Base-by-base conservation (phyloP, 1,140 invertebrate genomes). In the Chrysomallon squamiferum region DNA sequence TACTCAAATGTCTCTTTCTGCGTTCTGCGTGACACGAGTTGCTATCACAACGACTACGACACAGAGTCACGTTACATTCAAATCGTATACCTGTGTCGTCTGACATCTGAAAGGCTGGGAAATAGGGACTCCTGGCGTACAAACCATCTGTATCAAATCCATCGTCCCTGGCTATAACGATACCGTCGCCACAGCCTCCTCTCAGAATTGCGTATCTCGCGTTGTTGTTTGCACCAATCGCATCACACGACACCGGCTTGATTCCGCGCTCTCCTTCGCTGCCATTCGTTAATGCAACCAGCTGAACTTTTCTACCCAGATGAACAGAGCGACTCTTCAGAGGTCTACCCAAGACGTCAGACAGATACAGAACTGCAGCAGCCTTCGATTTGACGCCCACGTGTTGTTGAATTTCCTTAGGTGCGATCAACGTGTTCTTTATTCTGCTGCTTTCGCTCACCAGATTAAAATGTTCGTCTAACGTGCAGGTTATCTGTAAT, bases 171-270 rank as follows among this genome's bases (percentile, higher is more conserved):
- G n/a, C n/a, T 20, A 54, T 20, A 15, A 54, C 50, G 22, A 54
- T 11, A 54, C 50, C 50, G 11, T 54, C 50, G 22, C 50, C 50
- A 6, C 15, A 54, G 22, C 50, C 50, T 15, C 22, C 50, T 18
- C 50, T 54, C 22, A 54, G 25, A 29, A 54, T 30, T 4, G 50
- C 22, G n/a, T 54, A 54, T 27, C 50, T 25, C 4, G n/a, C 25
- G 13, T 27, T 27, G 9, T 18, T 54, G 3, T 27, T 20, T 13
- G 25, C 50, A 6, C 50, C 50, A 6, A 54, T 27, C 18, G 50
- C 50, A 27, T 54, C 50, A 27, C 50, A 54, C 13, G 50, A 20
- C 50, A 54, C 50, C 13, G 50, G 50, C 50, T 54, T 54, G 13
- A 54, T 3, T 25, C 50, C 50, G 15, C 18, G 22, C 29, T 54